phyloP scores from a whole-genome alignment of 2,113 vertebrate genomes.

The Peucedramus taeniatus region DNA sequence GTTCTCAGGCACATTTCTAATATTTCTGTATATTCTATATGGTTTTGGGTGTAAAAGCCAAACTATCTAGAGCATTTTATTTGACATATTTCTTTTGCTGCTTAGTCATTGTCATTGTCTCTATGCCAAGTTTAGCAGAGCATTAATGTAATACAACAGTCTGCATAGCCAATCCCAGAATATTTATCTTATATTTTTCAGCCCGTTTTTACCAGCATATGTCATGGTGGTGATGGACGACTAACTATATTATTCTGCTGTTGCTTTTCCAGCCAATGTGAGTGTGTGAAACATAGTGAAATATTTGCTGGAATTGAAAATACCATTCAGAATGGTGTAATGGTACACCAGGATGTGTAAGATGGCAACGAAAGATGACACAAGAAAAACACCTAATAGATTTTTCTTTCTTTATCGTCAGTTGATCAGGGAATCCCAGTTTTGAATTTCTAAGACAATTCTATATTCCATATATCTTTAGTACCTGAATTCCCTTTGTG shows the following conservation, averaged over 20 bases:
- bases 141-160: background rate
- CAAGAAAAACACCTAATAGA: background rate
- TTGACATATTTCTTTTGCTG: background rate
- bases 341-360: background rate
- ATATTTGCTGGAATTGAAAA: background rate
- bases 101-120: background rate
- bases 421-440: background rate
- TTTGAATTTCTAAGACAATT: background rate
- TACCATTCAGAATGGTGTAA: background rate
- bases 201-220: background rate
- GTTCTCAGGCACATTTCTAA: background rate
- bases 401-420: background rate
- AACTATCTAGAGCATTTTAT: background rate
- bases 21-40: background rate
- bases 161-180: background rate
- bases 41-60: background rate
- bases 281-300: background rate
- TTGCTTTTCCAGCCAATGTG: background rate
- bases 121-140: background rate
- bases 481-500: background rate
- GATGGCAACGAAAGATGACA: background rate
- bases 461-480: background rate
- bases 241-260: background rate
- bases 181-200: background rate
- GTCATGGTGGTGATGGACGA: background rate